Conservation (phyloP, 2,888 invertebrate genomes). For the Volucella bombylans region DNA sequence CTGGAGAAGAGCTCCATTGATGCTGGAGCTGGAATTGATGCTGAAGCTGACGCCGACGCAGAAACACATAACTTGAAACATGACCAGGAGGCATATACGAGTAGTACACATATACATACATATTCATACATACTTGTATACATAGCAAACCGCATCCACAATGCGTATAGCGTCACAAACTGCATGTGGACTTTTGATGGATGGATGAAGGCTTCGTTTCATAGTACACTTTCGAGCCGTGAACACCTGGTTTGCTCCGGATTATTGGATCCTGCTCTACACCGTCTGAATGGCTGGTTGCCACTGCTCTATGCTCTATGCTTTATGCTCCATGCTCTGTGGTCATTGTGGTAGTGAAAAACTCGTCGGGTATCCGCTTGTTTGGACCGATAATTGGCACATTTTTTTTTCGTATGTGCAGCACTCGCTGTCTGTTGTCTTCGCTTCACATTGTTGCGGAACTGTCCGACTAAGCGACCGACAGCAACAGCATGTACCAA, state of each 20-base stretch:
- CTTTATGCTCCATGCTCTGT: constrained; percentile 8
- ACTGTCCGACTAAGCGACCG: constrained; percentile 27
- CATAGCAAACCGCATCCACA: constrained; percentile 7
- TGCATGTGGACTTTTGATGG: constrained; percentile 67
- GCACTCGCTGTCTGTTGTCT: constrained; percentile 35
- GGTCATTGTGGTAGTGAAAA: constrained; percentile 65
- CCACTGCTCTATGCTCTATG: constrained; percentile 15
- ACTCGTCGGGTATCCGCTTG: constrained; percentile 72
- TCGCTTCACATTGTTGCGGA: constrained; percentile 46
- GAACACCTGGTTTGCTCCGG: constrained; percentile 73
- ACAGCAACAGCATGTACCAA: constrained; percentile 39
- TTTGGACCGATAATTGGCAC: constrained; percentile 66
- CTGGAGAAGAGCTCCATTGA: constrained; percentile 44
- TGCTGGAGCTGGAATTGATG: no score
- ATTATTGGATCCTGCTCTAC: constrained; percentile 69
- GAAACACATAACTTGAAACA: constrained; percentile 45
- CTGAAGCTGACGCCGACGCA: constrained; percentile 52
- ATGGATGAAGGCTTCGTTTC: constrained; percentile 58
- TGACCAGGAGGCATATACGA: constrained; percentile 33
- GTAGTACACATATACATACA: no score
- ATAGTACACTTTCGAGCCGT: constrained; percentile 57
- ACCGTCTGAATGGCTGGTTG: constrained; percentile 29
- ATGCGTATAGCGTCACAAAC: constrained; percentile 25
- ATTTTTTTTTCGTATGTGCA: constrained; percentile 21
- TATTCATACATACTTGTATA: no score